Evolutionary conservation across 2,113 vertebrate genomes (phyloP), one percentile per base, ranked within the genome.

Genomic region (Urocolius indicus): DNA sequence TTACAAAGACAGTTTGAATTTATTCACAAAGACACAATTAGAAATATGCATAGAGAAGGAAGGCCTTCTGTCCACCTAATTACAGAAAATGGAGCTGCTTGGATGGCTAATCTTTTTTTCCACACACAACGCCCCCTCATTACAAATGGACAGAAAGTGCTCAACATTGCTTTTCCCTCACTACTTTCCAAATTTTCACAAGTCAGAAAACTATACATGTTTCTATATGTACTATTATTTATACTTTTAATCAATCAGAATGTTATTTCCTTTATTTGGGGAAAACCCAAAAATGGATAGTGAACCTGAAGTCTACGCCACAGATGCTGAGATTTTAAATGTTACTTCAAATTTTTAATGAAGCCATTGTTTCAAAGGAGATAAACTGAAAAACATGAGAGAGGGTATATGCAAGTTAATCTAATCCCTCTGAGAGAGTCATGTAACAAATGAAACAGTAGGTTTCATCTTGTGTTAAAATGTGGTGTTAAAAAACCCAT

Each of bases 1-100:
- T 92, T 94, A 90, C 55, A 71, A 81, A 91, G 86, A 82, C 6
- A 16, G 27, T 51, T 58, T 75, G 26, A 82, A 79, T 96, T 78
- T 84, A 87, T 84, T 89, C 49, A 84, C 48, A 85, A 84, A 75
- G 30, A 81, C 34, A 87, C 51, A 86, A 87, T 78, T 87, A 58
- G 84, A 95, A 93, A 81, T 29, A 82, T 6, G 18, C 65, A 55
- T 6, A 81, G 36, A 71, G 41, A 80, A 62, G 21, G 30, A 52
- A 4, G 75, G 26, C 24, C 26, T 92, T 95, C 73, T 81, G 57
- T 68, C 27, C 32, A 77, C 11, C 1, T 12, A 45, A 74, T 74
- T 75, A 92, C 19, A 78, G 61, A 78, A 91, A 90, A 78, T 6
- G 5, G 1, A 67, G 8, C 17, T 29, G 77, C 76, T 71, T 52